phyloP scores from a whole-genome alignment of 2,113 vertebrate species.

The Saguinus midas region DNA sequence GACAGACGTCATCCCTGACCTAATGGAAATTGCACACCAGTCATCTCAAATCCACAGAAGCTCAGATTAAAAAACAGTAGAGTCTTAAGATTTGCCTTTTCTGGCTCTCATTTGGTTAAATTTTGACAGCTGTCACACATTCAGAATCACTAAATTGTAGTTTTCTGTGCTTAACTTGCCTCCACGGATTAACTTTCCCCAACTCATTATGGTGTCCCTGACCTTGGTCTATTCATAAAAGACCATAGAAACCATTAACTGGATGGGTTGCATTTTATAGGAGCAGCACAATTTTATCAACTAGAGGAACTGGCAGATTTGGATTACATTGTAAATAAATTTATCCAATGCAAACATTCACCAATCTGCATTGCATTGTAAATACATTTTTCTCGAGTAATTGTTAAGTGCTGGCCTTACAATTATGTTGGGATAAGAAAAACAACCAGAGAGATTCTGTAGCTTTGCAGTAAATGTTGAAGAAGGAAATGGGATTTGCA shows the following conservation, averaged over 20 bases:
- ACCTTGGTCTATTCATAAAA: conserved; percentile 76
- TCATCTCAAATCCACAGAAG: conserved; percentile 42
- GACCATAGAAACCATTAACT: conserved; percentile 70
- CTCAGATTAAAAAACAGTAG: conserved; percentile 64
- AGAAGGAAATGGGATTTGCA: neutral
- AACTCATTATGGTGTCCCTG: conserved; percentile 77
- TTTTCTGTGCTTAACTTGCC: conserved; percentile 81
- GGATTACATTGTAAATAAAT: conserved; percentile 73
- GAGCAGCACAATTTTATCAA: conserved; percentile 59
- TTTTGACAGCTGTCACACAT: conserved; percentile 77
- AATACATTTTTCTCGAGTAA: conserved; percentile 73
- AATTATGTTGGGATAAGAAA: conserved; percentile 49
- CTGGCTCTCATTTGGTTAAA: conserved; percentile 71
- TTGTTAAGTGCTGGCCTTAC: conserved; percentile 73
- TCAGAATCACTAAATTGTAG: conserved; percentile 73
- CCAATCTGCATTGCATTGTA: conserved; percentile 63
- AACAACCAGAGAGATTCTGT: neutral
- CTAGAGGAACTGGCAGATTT: conserved; percentile 53
- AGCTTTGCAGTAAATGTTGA: conserved; percentile 13
- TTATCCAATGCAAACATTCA: conserved; percentile 33
- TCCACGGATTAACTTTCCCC: conserved; percentile 78
- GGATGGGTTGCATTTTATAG: conserved; percentile 55
- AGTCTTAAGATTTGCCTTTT: conserved; percentile 67
- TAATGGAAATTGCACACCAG: neutral
- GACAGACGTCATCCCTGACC: neutral